Conservation (phyloP, 2,888 invertebrate species). For the Xestoiulus laeticollis region DNA sequence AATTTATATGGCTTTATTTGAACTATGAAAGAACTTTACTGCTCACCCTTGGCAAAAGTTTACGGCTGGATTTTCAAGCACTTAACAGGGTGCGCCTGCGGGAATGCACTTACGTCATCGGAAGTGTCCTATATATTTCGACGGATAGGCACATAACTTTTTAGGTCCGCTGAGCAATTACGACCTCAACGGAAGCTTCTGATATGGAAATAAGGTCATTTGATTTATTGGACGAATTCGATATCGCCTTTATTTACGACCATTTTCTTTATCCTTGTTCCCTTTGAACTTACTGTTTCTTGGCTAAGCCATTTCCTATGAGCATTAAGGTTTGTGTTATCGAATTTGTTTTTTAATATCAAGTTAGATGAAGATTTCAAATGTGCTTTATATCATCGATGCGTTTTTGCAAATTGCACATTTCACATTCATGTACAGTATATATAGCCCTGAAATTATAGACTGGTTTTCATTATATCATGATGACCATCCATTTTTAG, state of each 20-base stretch:
- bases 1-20: constrained; percentile 1
- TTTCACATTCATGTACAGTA: too few species aligned
- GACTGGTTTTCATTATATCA: too few species aligned
- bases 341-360: too few species aligned
- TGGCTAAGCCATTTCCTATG: not conserved
- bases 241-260: constrained; percentile 1
- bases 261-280: not conserved
- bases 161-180: constrained; percentile 1
- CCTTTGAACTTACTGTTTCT: not conserved
- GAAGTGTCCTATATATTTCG: not conserved
- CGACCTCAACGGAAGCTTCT: constrained; percentile 9
- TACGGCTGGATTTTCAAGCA: not conserved
- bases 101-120: not conserved
- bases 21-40: not conserved
- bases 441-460: too few species aligned
- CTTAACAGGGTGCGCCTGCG: not conserved
- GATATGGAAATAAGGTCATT: not conserved
- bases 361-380: too few species aligned
- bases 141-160: not conserved
- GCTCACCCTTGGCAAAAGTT: not conserved
- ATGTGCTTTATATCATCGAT: too few species aligned
- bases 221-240: not conserved
- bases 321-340: too few species aligned
- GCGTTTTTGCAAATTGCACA: too few species aligned
- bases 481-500: too few species aligned